These are phyloP conservation scores for Dolichomitus sp. DNA, from an alignment of 2,888 invertebrate species.

Conservation along the genomic window DNA sequence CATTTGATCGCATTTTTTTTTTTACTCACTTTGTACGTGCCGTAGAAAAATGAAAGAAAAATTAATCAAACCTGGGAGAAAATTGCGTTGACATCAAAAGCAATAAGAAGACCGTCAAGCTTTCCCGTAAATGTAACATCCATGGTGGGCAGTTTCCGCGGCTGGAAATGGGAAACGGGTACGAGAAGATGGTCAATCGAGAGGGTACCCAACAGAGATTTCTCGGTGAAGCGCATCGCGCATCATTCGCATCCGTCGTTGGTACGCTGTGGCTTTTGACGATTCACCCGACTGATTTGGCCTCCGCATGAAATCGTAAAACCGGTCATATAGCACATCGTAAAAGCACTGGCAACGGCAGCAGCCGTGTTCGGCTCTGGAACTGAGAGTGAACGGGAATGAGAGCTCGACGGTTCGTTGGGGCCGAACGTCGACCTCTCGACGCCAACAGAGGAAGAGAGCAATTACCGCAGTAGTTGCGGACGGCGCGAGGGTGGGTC, in stretches of 20 bases:
- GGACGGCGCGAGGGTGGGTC: constrained; percentile 46
- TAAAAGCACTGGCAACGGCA: constrained; percentile 70
- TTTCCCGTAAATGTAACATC: constrained; percentile 3
- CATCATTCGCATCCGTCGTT: constrained; percentile 56
- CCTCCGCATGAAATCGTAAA: constrained; percentile 73
- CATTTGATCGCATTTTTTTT: too few relatives aligned
- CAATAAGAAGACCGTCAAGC: background rate
- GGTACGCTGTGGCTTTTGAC: constrained; percentile 71
- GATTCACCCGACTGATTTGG: constrained; percentile 73
- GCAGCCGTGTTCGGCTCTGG: constrained; percentile 17
- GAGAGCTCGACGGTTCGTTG: constrained; percentile 46
- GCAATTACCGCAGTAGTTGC: constrained; percentile 72
- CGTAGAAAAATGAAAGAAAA: background rate
- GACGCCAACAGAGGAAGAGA: constrained; percentile 66
- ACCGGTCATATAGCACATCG: constrained; percentile 73
- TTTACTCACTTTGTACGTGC: background rate
- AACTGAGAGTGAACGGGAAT: constrained; percentile 39
- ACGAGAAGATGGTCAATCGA: constrained; percentile 42
- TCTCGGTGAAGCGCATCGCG: constrained; percentile 44
- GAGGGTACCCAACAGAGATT: constrained; percentile 28
- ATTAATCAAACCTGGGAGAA: constrained; percentile 1
- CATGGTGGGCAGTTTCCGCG: constrained; percentile 1
- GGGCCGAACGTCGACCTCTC: constrained; percentile 67
- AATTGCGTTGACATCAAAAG: constrained; percentile 6
- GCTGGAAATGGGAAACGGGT: constrained; percentile 43